Percentiles rank a stretch among this genome's conserved stretches.
These are phyloP conservation scores for Xestia rhomboidea DNA, from an alignment of 2,888 invertebrate species.

Conservation along the genomic window DNA sequence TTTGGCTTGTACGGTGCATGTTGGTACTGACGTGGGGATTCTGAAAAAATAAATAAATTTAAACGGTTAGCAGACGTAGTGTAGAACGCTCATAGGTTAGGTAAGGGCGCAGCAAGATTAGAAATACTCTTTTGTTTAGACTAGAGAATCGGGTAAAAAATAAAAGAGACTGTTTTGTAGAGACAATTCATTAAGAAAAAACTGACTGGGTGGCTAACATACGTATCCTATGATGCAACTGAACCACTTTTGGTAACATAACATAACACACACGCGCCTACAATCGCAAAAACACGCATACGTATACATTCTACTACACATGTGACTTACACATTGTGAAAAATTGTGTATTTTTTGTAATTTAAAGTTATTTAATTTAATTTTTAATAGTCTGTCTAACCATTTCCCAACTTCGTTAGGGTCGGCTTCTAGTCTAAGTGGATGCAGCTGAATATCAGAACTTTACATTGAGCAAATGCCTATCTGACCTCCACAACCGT, in stretches of 20 bases:
- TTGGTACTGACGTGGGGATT: conserved; percentile 90
- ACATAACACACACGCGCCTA: not conserved
- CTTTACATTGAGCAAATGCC: not conserved
- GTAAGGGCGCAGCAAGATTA: not conserved
- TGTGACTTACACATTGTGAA: too few species aligned
- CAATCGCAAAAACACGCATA: not conserved
- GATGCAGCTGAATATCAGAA: not conserved
- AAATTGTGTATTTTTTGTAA: too few species aligned
- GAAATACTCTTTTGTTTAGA: not conserved
- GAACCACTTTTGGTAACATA: not conserved
- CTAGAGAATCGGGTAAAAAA: not conserved
- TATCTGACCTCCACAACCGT: too few species aligned
- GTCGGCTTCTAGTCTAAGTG: not conserved
- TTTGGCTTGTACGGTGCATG: conserved; percentile 92
- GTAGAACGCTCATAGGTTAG: not conserved
- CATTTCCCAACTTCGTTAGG: not conserved
- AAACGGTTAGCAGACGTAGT: not conserved
- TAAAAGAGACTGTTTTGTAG: not conserved
- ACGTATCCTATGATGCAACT: too few species aligned
- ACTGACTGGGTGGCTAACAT: too few species aligned
- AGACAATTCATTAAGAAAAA: not conserved
- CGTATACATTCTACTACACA: not conserved
- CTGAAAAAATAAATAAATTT: conserved; percentile 58
- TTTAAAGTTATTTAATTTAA: too few species aligned
- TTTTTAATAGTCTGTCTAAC: too few species aligned